phyloP scores from a whole-genome alignment of 2,888 invertebrate species.

The Clepsis dumicolana region DNA sequence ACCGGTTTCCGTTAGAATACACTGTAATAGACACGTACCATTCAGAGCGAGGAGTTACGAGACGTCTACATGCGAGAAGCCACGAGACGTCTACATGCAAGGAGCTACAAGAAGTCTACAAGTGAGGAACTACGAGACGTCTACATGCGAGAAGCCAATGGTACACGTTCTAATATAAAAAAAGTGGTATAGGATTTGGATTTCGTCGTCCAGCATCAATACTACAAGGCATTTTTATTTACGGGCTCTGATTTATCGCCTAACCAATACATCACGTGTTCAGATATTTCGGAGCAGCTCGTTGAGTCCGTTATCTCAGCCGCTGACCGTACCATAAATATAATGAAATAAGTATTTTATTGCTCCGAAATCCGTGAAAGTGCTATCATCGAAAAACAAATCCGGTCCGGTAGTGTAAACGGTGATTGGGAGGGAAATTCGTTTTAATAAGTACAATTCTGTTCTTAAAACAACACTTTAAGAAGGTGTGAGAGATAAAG shows the following conservation, averaged over 20 bases:
- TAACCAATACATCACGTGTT: not conserved
- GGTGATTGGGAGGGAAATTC: not conserved
- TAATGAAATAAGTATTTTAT: slow-evolving; percentile 20
- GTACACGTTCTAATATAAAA: too few species aligned
- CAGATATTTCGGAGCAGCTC: not conserved
- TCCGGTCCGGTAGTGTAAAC: not conserved
- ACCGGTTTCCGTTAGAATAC: too few species aligned
- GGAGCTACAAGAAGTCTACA: too few species aligned
- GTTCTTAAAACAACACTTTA: not conserved
- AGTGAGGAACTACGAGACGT: too few species aligned
- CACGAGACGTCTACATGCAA: too few species aligned
- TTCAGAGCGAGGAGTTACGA: too few species aligned
- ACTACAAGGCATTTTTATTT: not conserved
- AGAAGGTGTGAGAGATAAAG: not conserved
- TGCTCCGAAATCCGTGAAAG: slow-evolving; percentile 3
- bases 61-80: too few species aligned
- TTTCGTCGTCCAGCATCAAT: not conserved
- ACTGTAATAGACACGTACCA: too few species aligned
- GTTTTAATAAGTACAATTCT: not conserved
- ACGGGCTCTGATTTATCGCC: not conserved
- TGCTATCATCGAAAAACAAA: slow-evolving; percentile 11
- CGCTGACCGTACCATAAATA: not conserved
- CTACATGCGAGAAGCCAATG: too few species aligned
- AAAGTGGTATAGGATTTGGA: too few species aligned
- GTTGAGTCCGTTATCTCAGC: not conserved